These are phyloP conservation scores for Sesamia inferens DNA, from an alignment of 2,888 invertebrate genomes.

Conservation along the genomic window DNA sequence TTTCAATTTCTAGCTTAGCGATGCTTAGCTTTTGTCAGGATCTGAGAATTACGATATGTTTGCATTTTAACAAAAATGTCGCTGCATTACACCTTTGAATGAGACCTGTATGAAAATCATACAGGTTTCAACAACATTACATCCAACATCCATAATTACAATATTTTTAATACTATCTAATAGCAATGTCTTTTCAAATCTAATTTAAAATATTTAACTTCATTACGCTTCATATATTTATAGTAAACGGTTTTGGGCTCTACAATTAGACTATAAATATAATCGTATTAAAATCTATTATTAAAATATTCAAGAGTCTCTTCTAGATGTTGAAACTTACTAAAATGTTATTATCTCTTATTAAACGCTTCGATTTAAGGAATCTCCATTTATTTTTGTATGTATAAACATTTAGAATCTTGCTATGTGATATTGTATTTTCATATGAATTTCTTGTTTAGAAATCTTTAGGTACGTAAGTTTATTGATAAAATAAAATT, in stretches of 20 bases:
- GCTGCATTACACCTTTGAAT: neutral
- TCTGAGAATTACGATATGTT: neutral
- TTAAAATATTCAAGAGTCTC: conserved; percentile 46
- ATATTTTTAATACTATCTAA: neutral
- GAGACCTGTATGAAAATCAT: too few relatives aligned
- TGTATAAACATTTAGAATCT: conserved; percentile 60
- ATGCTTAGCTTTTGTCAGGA: conserved; percentile 9
- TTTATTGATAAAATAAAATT: conserved; percentile 24
- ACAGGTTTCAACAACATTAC: too few relatives aligned
- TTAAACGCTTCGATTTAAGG: conserved; percentile 56
- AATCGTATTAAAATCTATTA: conserved; percentile 10
- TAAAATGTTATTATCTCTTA: conserved; percentile 46
- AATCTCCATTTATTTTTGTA: conserved; percentile 68
- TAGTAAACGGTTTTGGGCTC: conserved; percentile 18
- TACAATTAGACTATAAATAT: neutral
- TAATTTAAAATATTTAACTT: neutral
- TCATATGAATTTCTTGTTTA: conserved; percentile 53
- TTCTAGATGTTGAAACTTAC: conserved; percentile 49
- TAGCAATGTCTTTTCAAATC: neutral
- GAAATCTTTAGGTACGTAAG: conserved; percentile 46
- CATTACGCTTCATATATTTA: conserved; percentile 27
- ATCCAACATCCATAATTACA: neutral
- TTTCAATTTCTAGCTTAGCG: conserved; percentile 10
- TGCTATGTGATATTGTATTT: conserved; percentile 63
- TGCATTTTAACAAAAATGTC: conserved; percentile 3